Evolutionary conservation across 1,140 invertebrate genomes (phyloP), one percentile per base, ranked within the genome.

Genomic region (Diplogasteroides magnus): DNA sequence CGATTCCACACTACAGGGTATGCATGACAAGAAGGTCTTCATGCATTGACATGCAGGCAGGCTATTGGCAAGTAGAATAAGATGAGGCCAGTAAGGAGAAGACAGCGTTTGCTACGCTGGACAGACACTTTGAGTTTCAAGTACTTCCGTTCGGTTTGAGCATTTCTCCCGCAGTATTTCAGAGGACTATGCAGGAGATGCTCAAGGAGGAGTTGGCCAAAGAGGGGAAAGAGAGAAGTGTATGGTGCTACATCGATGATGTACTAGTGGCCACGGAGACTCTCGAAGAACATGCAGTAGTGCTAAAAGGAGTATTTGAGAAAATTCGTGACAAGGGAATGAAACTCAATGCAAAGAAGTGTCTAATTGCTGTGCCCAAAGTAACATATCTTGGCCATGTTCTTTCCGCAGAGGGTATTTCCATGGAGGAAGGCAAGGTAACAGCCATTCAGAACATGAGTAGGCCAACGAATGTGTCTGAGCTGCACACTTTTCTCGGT

Each of bases 141-240:
- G 6, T 6, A 19, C 19, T 48, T 11, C 37, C 37, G 19, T 48
- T 48, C 37, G 37, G 37, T 11, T 11, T 48, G 37, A 19, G 6
- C 6, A 48, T 11, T 19, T 48, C 37, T 48, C 37, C 37, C 37
- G 6, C 63, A 1, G 19, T 56, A 1, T 76, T 76, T 48, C 69
- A 73, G 64, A 23, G 57, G 37, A 31, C 60, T 0, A 75, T 76
- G 73, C 6, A 11, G 6, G 66, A 76, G 32, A 25, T 27, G 23
- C 26, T 76, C 72, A 11, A 27, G 26, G 31, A 29, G 2, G 68
- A 69, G 19, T 25, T 63, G 3, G 0, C 31, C 19, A 48, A 48
- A 48, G 37, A 48, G n/a, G 68, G 61, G 25, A 31, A 6, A 32
- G 25, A 32, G 37, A 31, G 29, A 25, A 14, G 28, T 6, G 68